A percentile compares a stretch with the other conserved stretches of the same genome.
These are phyloP conservation scores for Harpegnathos saltator DNA, from an alignment of 1,140 invertebrate genomes.

Conservation along the genomic window DNA sequence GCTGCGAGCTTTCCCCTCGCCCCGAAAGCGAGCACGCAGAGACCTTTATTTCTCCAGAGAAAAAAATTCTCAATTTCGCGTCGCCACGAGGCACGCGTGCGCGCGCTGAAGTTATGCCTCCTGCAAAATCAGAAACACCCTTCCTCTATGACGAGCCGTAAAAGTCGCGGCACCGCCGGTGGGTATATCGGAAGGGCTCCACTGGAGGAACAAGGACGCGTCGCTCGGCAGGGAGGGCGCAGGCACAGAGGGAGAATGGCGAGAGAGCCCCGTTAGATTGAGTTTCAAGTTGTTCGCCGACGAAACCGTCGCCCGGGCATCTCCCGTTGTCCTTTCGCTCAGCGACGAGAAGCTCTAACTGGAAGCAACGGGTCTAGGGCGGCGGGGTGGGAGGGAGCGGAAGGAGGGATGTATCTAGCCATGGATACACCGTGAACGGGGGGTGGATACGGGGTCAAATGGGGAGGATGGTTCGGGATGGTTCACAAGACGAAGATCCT, in stretches of 20 bases:
- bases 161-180: constrained; percentile 33
- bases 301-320: constrained; percentile 70
- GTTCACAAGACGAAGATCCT: constrained; percentile 33
- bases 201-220: constrained; percentile 32
- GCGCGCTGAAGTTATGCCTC: constrained; percentile 30
- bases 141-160: constrained; percentile 32
- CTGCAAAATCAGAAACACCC: constrained; percentile 30
- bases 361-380: constrained; percentile 69
- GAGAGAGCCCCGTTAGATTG: constrained; percentile 74
- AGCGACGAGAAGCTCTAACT: constrained; percentile 45
- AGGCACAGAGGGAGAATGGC: constrained; percentile 19
- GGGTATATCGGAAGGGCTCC: constrained; percentile 1
- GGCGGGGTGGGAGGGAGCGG: constrained; percentile 23
- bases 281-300: constrained; percentile 80
- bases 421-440: constrained; percentile 38
- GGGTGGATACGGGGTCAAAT: constrained; percentile 13
- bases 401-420: constrained; percentile 54
- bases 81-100: constrained; percentile 31
- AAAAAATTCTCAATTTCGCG: constrained; percentile 14
- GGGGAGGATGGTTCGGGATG: constrained; percentile 14
- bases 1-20: no score
- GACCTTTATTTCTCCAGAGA: neutral
- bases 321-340: constrained; percentile 45
- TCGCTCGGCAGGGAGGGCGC: neutral
- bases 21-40: no score